Evolutionary conservation across 2,888 invertebrate species (phyloP).

Genomic region (Oscheius myriophilus): DNA sequence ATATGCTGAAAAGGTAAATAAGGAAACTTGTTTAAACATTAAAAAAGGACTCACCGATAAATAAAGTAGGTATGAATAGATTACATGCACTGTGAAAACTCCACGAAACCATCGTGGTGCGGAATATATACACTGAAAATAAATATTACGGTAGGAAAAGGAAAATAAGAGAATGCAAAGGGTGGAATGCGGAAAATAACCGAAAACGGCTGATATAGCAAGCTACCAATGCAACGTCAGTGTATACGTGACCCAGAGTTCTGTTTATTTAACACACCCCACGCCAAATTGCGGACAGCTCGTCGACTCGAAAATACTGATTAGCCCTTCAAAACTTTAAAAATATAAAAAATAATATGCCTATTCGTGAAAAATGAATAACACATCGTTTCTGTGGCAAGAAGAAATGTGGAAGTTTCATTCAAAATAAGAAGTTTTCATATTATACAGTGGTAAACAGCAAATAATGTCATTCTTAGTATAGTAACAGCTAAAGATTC

Average conservation of each 20-base stretch:
- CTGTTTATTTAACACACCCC: background rate
- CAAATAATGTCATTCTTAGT: no score
- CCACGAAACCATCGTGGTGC: conserved; percentile 14
- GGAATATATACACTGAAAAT: conserved; percentile 20
- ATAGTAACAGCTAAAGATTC: no score
- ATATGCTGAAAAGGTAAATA: conserved; percentile 29
- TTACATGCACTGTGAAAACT: conserved; percentile 1
- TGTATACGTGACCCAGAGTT: background rate
- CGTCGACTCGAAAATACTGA: conserved; percentile 7
- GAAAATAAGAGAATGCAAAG: background rate
- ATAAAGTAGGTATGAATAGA: conserved; percentile 6
- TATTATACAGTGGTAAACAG: no score
- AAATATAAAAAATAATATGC: no score
- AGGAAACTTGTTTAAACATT: background rate
- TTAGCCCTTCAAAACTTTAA: no score
- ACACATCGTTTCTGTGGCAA: no score
- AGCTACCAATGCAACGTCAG: conserved; percentile 20
- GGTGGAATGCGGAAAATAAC: background rate
- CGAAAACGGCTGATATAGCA: background rate
- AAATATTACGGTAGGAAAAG: background rate
- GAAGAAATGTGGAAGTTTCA: no score
- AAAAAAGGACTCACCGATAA: conserved; percentile 11
- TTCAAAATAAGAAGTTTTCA: no score
- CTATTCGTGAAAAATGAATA: no score
- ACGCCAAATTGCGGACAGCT: background rate